Base-by-base conservation (phyloP, 1,140 invertebrate species). In the Drosophila sulfurigaster region DNA sequence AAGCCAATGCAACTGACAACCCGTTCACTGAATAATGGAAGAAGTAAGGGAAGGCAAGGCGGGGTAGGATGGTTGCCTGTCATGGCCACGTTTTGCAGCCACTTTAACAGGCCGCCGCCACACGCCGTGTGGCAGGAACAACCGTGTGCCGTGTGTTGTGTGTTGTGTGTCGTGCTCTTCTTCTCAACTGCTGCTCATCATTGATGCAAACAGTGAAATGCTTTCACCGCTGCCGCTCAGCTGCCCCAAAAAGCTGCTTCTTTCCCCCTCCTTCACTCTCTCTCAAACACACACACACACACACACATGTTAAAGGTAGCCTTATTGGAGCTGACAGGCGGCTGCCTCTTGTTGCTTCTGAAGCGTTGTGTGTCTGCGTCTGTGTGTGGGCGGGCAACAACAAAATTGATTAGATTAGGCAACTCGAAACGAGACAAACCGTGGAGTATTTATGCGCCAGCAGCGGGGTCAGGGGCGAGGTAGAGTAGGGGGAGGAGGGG, bases 171-270 rank as follows among this genome's bases (percentile, higher is more conserved):
- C 10, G 48, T 13, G 32, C 46, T 57, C 32, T 45, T 13, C 54
- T 10, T 32, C 46, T 59, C 46, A 51, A 45, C 56, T 16, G 60
- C 72, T 71, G 60, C 72, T 71, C 54, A 89, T 88, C 85, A 81
- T 75, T 89, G 78, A 88, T 89, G 81, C 85, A 88, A 88, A 88
- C 85, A 88, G 85, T 81, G 81, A 88, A 88, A 88, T 88, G 85
- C 85, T 88, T 88, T 88, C 85, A 88, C 81, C 64, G 70, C 35
- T 15, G 51, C 32, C 28, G 58, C 68, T 71, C 58, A 63, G 51
- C 52, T 54, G 49, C 67, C 49, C 60, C 35, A 8, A 58, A 49
- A 15, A 64, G 32, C 43, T 4, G n/a, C n/a, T 54, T 25, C 49
- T 2, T 10, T 15, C 48, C 67, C 41, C 5, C 41, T n/a, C 10